Base-by-base conservation (phyloP, 2,797 vertebrate species). In the Neostethus bicornis region DNA sequence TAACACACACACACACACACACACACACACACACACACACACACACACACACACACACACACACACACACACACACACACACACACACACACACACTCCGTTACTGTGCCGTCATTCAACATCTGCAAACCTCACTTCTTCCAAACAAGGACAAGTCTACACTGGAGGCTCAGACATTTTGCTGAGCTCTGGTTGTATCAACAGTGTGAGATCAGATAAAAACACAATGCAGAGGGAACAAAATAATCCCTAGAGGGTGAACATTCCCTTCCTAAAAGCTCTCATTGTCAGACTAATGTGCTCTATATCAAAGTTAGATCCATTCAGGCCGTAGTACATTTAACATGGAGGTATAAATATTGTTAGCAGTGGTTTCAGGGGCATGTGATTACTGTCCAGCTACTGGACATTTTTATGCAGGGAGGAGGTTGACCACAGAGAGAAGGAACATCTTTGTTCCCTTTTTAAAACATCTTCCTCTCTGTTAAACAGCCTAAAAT, bases 71-170 rank as follows among this genome's bases (percentile, higher is more conserved):
- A 38, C 51, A 32, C 25, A 21, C 16, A 23, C 46, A 38, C 51
- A 32, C 25, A 21, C 16, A 23, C 46, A 38, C 51, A 32, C 25
- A 21, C 16, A 23, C 46, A 51, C 24, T 14, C 10, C 41, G 50
- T 68, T 1, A 55, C 21, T 3, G 29, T 26, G 66, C 48, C 50
- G 14, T 67, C 70, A 52, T 57, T 64, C 58, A 29, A 23, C 62
- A 54, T 39, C 68, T 56, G 45, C 25, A 31, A 45, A 42, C 43
- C 59, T 58, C 43, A 43, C 35, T 6, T 21, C 61, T 78, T 73
- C 86, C 83, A 83, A 88, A 90, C 81, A 88, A 86, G 85, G 88
- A 79, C 80, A 85, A 43, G 73, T 81, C 48, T 55, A 57, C 49
- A 51, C 62, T 51, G 62, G 67, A 76, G 69, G 50, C 66, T 0